A percentile compares a stretch with the other conserved stretches of the same genome.
Evolutionary conservation across 2,888 invertebrate genomes (phyloP).

Genomic region (Nephrotoma flavescens): DNA sequence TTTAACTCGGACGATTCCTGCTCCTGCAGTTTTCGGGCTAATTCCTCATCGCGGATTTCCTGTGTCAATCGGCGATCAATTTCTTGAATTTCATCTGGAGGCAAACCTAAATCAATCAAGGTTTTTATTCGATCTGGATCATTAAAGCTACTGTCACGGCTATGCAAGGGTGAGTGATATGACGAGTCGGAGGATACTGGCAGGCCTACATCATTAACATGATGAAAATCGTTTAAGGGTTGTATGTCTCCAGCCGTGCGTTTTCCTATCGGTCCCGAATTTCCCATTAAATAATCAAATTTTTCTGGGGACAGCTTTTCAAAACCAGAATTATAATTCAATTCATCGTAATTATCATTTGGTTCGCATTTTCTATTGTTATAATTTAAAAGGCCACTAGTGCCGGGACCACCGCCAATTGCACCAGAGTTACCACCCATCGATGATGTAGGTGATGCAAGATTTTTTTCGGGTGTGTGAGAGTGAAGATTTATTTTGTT

Average conservation of each 20-base stretch:
- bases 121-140: constrained; percentile 14
- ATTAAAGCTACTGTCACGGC: neutral
- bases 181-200: neutral
- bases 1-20: constrained; percentile 50
- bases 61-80: constrained; percentile 44
- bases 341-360: constrained; percentile 19
- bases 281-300: constrained; percentile 19
- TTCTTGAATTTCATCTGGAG: constrained; percentile 37
- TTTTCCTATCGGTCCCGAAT: neutral
- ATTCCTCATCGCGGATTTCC: constrained; percentile 60
- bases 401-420: neutral
- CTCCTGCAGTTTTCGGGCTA: constrained; percentile 60
- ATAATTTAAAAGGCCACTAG: neutral
- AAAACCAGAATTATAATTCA: constrained; percentile 26
- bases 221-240: neutral
- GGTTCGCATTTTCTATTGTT: neutral
- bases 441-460: neutral
- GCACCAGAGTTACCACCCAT: neutral
- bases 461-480: constrained; percentile 13
- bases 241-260: neutral
- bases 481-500: constrained; percentile 11
- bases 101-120: constrained; percentile 33
- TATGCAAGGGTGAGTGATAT: neutral
- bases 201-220: neutral
- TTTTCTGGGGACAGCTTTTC: constrained; percentile 28